These are phyloP conservation scores for Rattus rattus DNA, from an alignment of 2,113 vertebrate genomes.

Conservation along the genomic window DNA sequence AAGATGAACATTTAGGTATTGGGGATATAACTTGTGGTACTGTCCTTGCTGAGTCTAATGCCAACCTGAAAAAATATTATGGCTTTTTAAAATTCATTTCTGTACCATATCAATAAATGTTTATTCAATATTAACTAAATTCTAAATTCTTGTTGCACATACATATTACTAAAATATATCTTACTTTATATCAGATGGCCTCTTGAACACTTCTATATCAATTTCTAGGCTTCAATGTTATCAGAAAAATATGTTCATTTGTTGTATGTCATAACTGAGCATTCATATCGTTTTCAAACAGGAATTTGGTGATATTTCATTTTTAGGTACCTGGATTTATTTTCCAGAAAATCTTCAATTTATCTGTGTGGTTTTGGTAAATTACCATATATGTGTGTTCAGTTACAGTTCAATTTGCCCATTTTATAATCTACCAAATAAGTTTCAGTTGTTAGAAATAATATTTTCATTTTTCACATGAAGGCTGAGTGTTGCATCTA, in stretches of 20 bases:
- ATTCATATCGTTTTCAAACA: background rate
- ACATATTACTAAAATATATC: background rate
- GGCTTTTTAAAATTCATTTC: background rate
- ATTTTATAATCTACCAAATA: background rate
- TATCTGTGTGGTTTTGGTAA: background rate
- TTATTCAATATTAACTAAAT: background rate
- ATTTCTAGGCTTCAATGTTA: background rate
- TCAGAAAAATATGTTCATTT: background rate
- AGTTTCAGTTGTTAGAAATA: background rate
- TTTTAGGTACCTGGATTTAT: background rate
- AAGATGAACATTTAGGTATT: background rate
- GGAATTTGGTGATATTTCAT: background rate
- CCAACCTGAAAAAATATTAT: background rate
- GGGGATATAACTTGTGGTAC: background rate
- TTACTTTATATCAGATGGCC: too few relatives aligned
- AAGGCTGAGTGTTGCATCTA: background rate
- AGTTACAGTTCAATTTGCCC: background rate
- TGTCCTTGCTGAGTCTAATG: background rate
- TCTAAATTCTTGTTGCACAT: background rate
- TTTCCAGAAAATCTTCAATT: background rate
- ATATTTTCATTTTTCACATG: background rate
- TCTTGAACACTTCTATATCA: background rate
- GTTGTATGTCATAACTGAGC: background rate
- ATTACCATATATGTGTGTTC: background rate
- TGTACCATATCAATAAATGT: background rate